Evolutionary conservation across 2,888 invertebrate genomes (phyloP).

Genomic region (Calameuta pallipes): DNA sequence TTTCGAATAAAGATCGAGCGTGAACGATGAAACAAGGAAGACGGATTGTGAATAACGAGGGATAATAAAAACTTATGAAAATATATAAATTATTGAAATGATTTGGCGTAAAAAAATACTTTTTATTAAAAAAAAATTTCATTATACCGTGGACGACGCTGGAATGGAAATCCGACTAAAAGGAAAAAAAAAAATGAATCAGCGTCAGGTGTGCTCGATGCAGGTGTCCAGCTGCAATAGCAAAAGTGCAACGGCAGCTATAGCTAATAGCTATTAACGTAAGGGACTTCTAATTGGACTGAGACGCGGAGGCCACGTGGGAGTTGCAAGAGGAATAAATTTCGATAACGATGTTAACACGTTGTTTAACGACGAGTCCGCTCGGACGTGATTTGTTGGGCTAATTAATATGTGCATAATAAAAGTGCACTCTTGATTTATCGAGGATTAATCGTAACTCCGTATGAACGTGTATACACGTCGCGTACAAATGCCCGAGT

Average conservation of each 20-base stretch:
- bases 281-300: background rate
- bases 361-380: background rate
- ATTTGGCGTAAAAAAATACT: no score
- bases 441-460: background rate
- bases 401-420: slow-evolving; percentile 2
- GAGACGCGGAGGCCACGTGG: background rate
- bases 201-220: background rate
- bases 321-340: background rate
- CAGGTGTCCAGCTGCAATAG: background rate
- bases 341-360: slow-evolving; percentile 6
- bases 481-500: background rate
- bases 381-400: background rate
- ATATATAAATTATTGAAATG: no score
- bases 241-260: background rate
- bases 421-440: background rate
- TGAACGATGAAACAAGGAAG: background rate
- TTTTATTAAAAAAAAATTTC: background rate
- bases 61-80: background rate
- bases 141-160: background rate
- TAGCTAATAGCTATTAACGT: background rate
- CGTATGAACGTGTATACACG: background rate
- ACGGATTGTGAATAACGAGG: background rate
- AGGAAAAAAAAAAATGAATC: background rate
- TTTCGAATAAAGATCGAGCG: background rate
- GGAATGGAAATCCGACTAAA: background rate